These are phyloP conservation scores for Nansenia antarctica DNA, from an alignment of 2,113 vertebrate species.

Conservation along the genomic window DNA sequence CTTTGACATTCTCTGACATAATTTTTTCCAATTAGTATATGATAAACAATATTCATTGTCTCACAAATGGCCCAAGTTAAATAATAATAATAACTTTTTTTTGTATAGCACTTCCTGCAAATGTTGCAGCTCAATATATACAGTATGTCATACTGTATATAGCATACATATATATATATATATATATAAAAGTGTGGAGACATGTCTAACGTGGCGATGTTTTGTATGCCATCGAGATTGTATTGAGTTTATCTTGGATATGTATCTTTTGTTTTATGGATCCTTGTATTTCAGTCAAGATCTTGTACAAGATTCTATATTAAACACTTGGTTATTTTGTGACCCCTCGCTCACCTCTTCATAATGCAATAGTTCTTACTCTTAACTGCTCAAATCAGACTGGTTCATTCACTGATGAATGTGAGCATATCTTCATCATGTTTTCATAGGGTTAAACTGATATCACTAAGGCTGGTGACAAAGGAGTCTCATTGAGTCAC, in stretches of 20 bases:
- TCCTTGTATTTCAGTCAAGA: constrained; percentile 19
- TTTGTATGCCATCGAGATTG: neutral
- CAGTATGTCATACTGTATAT: neutral
- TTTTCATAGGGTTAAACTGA: neutral
- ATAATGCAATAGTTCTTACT: neutral
- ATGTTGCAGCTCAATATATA: too few species aligned
- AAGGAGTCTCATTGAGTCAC: neutral
- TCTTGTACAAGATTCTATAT: constrained; percentile 49
- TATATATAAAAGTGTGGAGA: constrained; percentile 14
- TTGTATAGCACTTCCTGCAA: too few species aligned
- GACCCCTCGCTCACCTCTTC: neutral
- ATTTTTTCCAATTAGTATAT: neutral
- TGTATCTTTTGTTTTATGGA: constrained; percentile 34
- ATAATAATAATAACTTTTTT: neutral
- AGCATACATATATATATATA: constrained; percentile 3
- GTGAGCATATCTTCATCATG: neutral
- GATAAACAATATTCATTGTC: neutral
- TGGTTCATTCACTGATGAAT: neutral
- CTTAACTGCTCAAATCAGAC: neutral
- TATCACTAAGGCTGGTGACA: neutral
- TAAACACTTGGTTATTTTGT: constrained; percentile 1
- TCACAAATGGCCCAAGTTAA: too few species aligned
- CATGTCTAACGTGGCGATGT: neutral
- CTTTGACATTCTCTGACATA: neutral
- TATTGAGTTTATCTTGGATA: constrained; percentile 24